Base-by-base conservation (phyloP, 2,888 invertebrate species). In the Atethmia centrago region DNA sequence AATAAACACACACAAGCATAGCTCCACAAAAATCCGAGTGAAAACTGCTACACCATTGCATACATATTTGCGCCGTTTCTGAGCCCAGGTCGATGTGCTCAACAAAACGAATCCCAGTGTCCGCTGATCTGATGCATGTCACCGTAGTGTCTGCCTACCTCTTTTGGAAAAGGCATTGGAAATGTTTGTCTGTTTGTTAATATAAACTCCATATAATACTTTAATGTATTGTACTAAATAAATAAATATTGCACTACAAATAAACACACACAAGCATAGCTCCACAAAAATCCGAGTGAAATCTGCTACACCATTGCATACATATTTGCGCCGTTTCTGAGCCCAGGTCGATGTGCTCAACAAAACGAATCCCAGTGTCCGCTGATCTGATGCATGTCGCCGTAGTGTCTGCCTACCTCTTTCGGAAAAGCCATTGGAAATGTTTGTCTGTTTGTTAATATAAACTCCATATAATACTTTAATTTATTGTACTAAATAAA, bases 41-140 rank as follows among this genome's bases (percentile, higher is more conserved):
- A 28, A 59, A 67, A 75, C 31, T 62, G 56, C 28, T 64, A 49
- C 58, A 62, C 58, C 58, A 70, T 71, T 74, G 83, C n/a, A n/a
- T n/a, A n/a, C 79, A 74, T 79, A 74, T 79, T 74, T 59, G 64
- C 36, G 25, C 73, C 71, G 61, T 58, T 72, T 16, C 70, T 45
- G 59, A 66, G 31, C 47, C 47, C 61, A 73, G 74, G 74, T 80
- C 79, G 67, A 71, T 79, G 71, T 56, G 77, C 74, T 71, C 67
- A 79, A 80, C 74, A 85, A 77, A 88, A 85, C 68, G 83, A 83
- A 83, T 79, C 68, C 73, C 55, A 40, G 19, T 74, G 71, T 79
- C 71, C 79, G 69, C 79, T 79, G 82, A 85, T 84, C n/a, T n/a
- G n/a, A 85, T 80, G 51, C 77, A 75, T n/a, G 2, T 51, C 5